These are phyloP conservation scores for Cossypha polioptera DNA, from an alignment of 2,797 vertebrate genomes.

Conservation along the genomic window DNA sequence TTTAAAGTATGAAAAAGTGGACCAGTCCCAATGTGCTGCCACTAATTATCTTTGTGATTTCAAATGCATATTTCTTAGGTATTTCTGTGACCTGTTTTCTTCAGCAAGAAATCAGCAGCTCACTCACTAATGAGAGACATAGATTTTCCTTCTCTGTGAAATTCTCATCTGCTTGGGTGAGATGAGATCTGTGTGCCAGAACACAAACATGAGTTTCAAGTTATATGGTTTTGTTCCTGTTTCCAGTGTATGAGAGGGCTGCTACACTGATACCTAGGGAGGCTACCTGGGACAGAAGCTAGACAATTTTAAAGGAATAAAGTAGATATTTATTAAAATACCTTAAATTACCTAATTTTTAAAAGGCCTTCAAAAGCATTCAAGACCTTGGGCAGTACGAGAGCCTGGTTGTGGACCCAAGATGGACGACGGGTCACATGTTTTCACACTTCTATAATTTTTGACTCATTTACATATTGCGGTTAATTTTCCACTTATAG, in stretches of 20 bases:
- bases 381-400: too few species aligned
- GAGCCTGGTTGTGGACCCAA: too few species aligned
- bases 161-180: not conserved
- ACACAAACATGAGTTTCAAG: not conserved
- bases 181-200: not conserved
- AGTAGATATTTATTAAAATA: too few species aligned
- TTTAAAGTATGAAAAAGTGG: not conserved
- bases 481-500: not conserved
- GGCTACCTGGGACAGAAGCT: too few species aligned
- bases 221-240: not conserved
- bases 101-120: not conserved
- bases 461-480: not conserved
- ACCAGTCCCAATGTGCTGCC: not conserved
- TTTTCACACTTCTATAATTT: not conserved
- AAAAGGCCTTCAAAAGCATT: too few species aligned
- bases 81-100: not conserved
- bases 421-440: not conserved
- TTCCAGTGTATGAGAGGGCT: not conserved
- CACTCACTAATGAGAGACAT: not conserved
- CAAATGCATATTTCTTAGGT: not conserved
- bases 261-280: not conserved
- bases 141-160: not conserved
- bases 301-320: too few species aligned
- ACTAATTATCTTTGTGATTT: not conserved
- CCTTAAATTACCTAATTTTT: too few species aligned